Evolutionary conservation across 2,113 vertebrate species (phyloP), one percentile per base, ranked within the genome.

Genomic region (Peucedramus taeniatus): DNA sequence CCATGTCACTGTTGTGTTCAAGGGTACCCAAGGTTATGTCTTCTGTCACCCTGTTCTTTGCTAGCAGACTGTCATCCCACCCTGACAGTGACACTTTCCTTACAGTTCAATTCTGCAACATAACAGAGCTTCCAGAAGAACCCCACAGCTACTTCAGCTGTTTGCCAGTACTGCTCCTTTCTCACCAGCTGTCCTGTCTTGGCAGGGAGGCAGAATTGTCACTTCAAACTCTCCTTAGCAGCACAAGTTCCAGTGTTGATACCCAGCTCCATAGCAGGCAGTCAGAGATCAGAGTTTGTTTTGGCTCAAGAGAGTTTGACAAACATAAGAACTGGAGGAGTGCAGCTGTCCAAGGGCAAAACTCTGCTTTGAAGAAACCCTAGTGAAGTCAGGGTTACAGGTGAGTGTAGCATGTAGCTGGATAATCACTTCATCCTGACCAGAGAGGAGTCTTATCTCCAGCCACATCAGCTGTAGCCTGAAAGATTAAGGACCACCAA

Each of bases 61-160:
- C 47, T 66, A 65, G 65, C 6, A 39, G n/a, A 10, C 33, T 63
- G 8, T 51, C 26, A 35, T 78, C n/a, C 60, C 74, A 84, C 15
- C 15, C 49, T 40, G 31, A 57, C 37, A 35, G 53, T 35, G 28
- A 45, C 47, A n/a, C 22, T 71, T 89, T 53, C 57, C 78, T 56
- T 60, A 54, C n/a, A 87, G 61, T 45, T 81, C 31, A 45, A 23
- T 80, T 77, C 57, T 45, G 18, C 42, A 86, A 59, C 23, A 10
- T 11, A 92, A 42, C 63, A 75, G 74, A 56, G 51, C 64, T 83
- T 77, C 71, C 30, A 83, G 42, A 78, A 91, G 69, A 93, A 83
- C 60, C 89, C 76, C 56, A 70, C 89, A 93, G 92, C 83, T 94
- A 89, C 77, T 87, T 92, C 96, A 97, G 94, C 94, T 96, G 88